Base-by-base conservation (phyloP, 64 coral and sea anemone genomes). In the Actinia tenebrosa region DNA sequence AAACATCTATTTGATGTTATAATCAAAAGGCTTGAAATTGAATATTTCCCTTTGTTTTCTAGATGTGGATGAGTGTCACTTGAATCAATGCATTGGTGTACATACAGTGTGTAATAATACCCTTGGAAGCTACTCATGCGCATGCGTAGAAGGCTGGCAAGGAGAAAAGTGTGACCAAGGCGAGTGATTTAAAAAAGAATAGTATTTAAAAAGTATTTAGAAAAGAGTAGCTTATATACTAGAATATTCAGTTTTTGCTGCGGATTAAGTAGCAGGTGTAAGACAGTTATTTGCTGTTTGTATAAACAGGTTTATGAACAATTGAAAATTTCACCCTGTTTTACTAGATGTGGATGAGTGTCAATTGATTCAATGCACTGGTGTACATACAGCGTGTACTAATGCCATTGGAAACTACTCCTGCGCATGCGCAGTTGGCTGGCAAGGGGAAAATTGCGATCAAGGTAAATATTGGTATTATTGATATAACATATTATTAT, bases 381-480 rank as follows among this genome's bases (percentile, higher is more conserved):
- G 56, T 16, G 47, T 50, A 50, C 15, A 58, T 58, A 16, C 56
- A 16, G 62, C 8, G 62, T 42, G n/a, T 25, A 79, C 11, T 25
- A 79, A 79, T 79, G 7, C 77, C 13, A 44, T 79, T 44, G 77
- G 77, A 79, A 79, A 25, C 44, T 79, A 79, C 77, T 16, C 44
- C 6, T 79, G 77, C 44, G 27, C 37, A 16, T 79, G 77, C 14
- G 17, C 37, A 79, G 10, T 18, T 6, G 44, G 27, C 14, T 79
- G 77, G 77, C 11, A 79, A 44, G 77, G 77, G 44, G 27, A 79
- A 79, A 25, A 79, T 25, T 79, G 77, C 30, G 77, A 79, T 44
- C 27, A 79, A 79, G 77, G 77, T 79, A n/a, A n/a, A 3, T 13
- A 42, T 8, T 75, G 56, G 10, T 10, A 58, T 64, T 5, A 37